Evolutionary conservation across 2,888 invertebrate species (phyloP), one percentile per base, ranked within the genome.

Genomic region (Suillia variegata): DNA sequence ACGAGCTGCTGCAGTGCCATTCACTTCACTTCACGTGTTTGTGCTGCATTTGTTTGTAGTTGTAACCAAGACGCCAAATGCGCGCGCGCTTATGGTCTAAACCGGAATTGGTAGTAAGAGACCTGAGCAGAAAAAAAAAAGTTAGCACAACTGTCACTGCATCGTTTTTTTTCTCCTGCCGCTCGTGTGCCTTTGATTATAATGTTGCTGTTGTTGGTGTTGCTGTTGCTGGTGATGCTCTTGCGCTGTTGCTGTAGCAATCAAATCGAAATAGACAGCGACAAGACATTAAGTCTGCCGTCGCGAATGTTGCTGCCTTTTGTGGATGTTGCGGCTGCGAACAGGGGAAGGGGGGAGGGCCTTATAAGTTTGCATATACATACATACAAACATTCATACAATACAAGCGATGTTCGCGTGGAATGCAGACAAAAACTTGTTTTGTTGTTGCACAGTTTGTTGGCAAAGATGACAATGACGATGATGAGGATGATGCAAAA

Each of bases 11-110:
- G n/a, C 31, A 31, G 12, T n/a, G 13, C 38, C 38, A n/a, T 10
- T 38, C 38, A 38, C 45, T 20, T 18, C 17, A 45, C 45, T 45
- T 45, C 45, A 45, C 45, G 45, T 45, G 45, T 45, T 45, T 45
- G 45, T 20, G 45, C 45, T 17, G 45, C 45, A 45, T 45, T 45
- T 45, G 17, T 18, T 4, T 18, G 18, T 13, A 12, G 17, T n/a
- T n/a, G n/a, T n/a, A n/a, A 26, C 10, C 26, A 26, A 26, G 6
- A 6, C 26, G 26, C 26, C 26, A 26, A 26, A 10, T 5, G 26
- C 5, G 26, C 5, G 26, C 6, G 26, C 6, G 26, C 6, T 26
- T 26, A 6, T 45, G n/a, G 10, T 4, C 13, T n/a, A 8, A 12
- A 38, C 31, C 31, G 31, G 31, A 31, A 12, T 31, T 38, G n/a